Percentiles rank a stretch among this genome's conserved stretches.
Conservation (phyloP, 1,140 invertebrate genomes). For the Wasmannia auropunctata region DNA sequence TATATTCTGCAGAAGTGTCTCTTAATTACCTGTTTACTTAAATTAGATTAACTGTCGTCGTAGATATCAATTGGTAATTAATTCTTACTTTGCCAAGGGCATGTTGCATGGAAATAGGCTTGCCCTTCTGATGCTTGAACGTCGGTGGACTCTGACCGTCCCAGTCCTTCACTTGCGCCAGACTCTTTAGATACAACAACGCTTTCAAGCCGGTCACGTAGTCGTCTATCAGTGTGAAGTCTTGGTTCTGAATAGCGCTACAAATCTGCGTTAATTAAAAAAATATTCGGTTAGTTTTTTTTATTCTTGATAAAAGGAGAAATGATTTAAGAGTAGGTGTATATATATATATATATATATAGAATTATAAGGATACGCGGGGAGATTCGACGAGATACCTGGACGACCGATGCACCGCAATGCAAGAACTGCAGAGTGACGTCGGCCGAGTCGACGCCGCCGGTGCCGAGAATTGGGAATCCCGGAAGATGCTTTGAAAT, state of each 20-base stretch:
- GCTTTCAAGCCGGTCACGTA: slow-evolving; percentile 96
- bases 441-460: slow-evolving; percentile 98
- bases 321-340: background rate
- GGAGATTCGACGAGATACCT: slow-evolving; percentile 87
- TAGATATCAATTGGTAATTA: slow-evolving; percentile 11
- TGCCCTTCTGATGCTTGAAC: slow-evolving; percentile 95
- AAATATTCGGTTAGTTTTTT: background rate
- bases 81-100: slow-evolving; percentile 88
- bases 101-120: slow-evolving; percentile 89
- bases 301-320: background rate
- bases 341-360: no score
- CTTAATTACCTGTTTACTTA: background rate
- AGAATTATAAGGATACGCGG: background rate
- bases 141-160: slow-evolving; percentile 97
- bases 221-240: slow-evolving; percentile 97
- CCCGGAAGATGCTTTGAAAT: slow-evolving; percentile 93
- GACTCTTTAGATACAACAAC: slow-evolving; percentile 92
- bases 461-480: slow-evolving; percentile 97
- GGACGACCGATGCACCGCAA: slow-evolving; percentile 95
- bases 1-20: slow-evolving; percentile 87
- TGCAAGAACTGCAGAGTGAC: slow-evolving; percentile 96
- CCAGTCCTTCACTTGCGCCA: slow-evolving; percentile 91
- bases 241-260: slow-evolving; percentile 99
- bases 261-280: slow-evolving; percentile 89
- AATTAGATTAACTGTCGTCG: no score